These are phyloP conservation scores for Cyclophora albipunctata DNA, from an alignment of 2,888 invertebrate genomes.

Conservation along the genomic window DNA sequence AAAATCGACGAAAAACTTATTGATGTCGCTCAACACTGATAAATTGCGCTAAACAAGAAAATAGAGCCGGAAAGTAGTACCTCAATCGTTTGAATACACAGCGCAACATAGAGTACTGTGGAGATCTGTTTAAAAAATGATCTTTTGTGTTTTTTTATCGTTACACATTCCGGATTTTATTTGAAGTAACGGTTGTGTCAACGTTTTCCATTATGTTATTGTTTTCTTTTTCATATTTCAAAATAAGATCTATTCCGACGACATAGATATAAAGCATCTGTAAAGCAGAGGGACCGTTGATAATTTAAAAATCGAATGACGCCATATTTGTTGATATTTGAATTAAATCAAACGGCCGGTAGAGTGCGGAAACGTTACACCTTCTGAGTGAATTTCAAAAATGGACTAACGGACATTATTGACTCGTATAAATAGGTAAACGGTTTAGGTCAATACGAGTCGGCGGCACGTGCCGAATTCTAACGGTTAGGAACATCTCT, in stretches of 20 bases:
- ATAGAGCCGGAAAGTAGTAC: constrained; percentile 42
- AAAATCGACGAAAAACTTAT: constrained; percentile 68
- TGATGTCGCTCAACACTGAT: constrained; percentile 63
- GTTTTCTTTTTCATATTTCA: constrained; percentile 18
- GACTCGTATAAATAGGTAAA: constrained; percentile 36
- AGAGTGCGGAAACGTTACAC: constrained; percentile 46
- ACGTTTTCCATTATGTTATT: constrained; percentile 19
- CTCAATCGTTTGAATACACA: constrained; percentile 38
- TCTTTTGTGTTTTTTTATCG: constrained; percentile 36
- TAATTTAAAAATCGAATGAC: constrained; percentile 55
- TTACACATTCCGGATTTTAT: constrained; percentile 33
- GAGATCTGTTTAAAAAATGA: constrained; percentile 34
- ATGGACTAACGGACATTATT: constrained; percentile 36
- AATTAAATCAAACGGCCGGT: constrained; percentile 38
- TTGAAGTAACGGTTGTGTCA: constrained; percentile 41
- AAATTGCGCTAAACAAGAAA: constrained; percentile 67
- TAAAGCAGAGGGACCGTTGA: constrained; percentile 24
- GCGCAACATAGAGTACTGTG: constrained; percentile 15
- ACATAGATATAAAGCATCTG: no score
- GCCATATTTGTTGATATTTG: constrained; percentile 61
- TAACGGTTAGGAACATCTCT: constrained; percentile 30
- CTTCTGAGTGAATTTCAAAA: constrained; percentile 43
- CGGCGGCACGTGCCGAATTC: constrained; percentile 36
- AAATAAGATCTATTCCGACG: no score
- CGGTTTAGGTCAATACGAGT: constrained; percentile 35